These are phyloP conservation scores for Actenoides lindsayi DNA, from an alignment of 2,113 vertebrate genomes.

Conservation along the genomic window DNA sequence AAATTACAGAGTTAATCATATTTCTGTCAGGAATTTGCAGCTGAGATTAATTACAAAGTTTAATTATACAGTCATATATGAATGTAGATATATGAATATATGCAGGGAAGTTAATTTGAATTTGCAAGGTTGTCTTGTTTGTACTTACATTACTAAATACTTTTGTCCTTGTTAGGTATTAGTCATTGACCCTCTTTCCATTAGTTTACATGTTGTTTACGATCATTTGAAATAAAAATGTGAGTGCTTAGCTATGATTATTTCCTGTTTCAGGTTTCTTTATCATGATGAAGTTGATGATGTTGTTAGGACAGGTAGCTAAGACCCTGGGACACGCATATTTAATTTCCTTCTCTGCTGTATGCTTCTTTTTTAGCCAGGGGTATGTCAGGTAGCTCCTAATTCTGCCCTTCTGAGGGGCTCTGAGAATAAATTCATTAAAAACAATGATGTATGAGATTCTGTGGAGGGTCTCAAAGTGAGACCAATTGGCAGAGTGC, in stretches of 20 bases:
- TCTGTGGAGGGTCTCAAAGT: background rate
- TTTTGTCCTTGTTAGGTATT: background rate
- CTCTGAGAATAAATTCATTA: background rate
- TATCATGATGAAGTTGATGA: background rate
- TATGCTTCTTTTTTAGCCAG: background rate
- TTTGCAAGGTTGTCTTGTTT: background rate
- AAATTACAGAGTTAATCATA: background rate
- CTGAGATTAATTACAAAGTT: conserved; percentile 20
- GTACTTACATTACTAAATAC: background rate
- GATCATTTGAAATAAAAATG: background rate
- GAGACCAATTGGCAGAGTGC: background rate
- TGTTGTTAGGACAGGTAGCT: background rate
- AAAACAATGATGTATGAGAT: background rate
- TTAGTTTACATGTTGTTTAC: background rate
- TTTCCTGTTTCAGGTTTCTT: background rate
- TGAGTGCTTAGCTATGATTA: background rate
- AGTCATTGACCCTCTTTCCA: background rate
- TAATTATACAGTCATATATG: background rate
- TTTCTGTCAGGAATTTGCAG: conserved; percentile 9
- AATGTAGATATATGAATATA: background rate
- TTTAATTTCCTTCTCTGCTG: background rate
- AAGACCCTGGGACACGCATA: background rate
- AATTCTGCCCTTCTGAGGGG: background rate
- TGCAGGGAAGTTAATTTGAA: background rate
- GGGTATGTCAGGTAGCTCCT: background rate